These are phyloP conservation scores for Uria aalge DNA, from an alignment of 2,113 vertebrate genomes.

Conservation along the genomic window DNA sequence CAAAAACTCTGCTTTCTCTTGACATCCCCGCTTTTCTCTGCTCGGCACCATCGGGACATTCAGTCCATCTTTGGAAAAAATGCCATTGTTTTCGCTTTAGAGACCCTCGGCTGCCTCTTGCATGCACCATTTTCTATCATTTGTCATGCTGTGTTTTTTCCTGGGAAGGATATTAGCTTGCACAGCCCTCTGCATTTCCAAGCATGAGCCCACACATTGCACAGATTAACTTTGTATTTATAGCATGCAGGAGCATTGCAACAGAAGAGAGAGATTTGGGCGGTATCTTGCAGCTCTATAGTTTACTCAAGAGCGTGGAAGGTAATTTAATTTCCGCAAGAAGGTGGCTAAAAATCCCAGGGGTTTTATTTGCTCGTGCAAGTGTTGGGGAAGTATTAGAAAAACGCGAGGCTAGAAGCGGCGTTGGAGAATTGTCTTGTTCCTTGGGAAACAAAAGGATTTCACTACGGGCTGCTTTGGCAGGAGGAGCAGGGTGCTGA, in stretches of 20 bases:
- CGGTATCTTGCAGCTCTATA: background rate
- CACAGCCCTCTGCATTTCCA: slow-evolving; percentile 34
- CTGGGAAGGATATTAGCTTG: slow-evolving; percentile 21
- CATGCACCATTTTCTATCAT: background rate
- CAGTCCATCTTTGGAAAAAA: background rate
- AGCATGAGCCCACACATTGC: slow-evolving; percentile 15
- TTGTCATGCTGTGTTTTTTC: background rate
- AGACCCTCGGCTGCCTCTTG: background rate
- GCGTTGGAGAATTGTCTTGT: background rate
- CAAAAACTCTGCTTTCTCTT: slow-evolving; percentile 15
- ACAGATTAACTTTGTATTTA: slow-evolving; percentile 42
- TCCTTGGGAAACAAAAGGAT: background rate
- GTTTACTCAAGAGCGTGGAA: background rate
- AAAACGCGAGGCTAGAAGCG: background rate
- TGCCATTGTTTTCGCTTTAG: background rate
- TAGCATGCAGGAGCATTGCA: slow-evolving; percentile 22
- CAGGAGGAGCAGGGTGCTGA: background rate
- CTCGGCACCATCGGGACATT: background rate
- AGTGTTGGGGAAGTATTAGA: background rate
- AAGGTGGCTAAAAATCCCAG: background rate
- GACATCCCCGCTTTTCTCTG: background rate
- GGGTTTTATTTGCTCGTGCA: background rate
- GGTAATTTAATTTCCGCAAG: background rate
- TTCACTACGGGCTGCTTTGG: background rate
- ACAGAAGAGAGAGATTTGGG: background rate